A percentile compares a stretch with the other conserved stretches of the same genome.
Conservation (phyloP, 2,797 vertebrate genomes). For the Phyllotis vaccarum region DNA sequence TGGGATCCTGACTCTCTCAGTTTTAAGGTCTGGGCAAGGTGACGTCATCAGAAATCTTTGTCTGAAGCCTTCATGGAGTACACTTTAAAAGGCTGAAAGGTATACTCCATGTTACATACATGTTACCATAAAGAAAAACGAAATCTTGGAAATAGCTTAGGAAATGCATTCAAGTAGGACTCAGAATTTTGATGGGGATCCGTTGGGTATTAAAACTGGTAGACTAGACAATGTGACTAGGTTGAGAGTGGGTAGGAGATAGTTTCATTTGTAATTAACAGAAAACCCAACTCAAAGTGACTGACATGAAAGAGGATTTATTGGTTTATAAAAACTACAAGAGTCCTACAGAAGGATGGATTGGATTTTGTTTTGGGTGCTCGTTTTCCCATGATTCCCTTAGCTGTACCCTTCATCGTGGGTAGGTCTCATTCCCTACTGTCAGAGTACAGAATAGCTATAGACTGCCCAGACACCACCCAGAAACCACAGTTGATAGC, state of each 20-base stretch:
- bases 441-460: not conserved
- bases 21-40: conserved; percentile 50
- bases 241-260: not conserved
- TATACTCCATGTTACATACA: not conserved
- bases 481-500: not conserved
- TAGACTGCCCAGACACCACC: not conserved
- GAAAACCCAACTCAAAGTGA: not conserved
- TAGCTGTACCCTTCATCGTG: not conserved
- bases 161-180: not conserved
- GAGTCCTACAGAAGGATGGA: not conserved
- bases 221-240: not conserved
- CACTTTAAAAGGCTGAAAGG: not conserved
- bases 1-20: not conserved
- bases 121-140: not conserved
- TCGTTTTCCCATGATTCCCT: not conserved
- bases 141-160: not conserved
- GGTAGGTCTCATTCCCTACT: not conserved
- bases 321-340: conserved; percentile 19
- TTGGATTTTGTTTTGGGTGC: not conserved
- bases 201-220: not conserved
- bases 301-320: not conserved
- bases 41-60: conserved; percentile 7
- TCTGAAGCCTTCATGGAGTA: conserved; percentile 9
- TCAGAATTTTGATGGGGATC: not conserved
- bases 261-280: not conserved